Conservation (phyloP, 2,113 vertebrate genomes). For the Lepidothrix coronata region DNA sequence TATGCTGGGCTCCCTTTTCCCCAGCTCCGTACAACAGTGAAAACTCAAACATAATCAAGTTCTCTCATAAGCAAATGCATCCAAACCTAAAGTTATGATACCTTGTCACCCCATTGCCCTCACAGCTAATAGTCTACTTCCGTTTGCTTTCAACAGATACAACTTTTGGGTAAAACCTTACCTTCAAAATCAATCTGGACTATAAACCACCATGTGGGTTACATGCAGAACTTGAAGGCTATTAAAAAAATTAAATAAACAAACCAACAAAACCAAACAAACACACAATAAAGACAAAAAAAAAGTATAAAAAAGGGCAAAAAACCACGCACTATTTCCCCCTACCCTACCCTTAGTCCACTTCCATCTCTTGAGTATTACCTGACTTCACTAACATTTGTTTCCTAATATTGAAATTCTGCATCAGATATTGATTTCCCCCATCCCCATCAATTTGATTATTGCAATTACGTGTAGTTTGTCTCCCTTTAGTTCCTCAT, state of each 20-base stretch:
- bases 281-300: background rate
- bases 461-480: slow-evolving; percentile 34
- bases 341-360: too few relatives aligned
- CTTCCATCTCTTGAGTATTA: background rate
- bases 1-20: background rate
- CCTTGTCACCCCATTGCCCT: background rate
- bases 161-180: background rate
- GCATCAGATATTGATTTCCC: slow-evolving; percentile 28
- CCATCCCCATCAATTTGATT: slow-evolving; percentile 12
- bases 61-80: background rate
- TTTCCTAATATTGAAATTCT: slow-evolving; percentile 51
- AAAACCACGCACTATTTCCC: rapidly evolving
- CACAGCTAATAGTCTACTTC: background rate
- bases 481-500: slow-evolving; percentile 24
- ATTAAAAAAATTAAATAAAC: background rate
- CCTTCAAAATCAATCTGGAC: background rate
- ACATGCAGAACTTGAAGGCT: background rate
- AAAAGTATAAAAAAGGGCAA: rapidly evolving
- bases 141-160: background rate
- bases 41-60: background rate
- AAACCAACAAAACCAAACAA: background rate
- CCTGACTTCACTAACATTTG: slow-evolving; percentile 1
- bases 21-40: background rate
- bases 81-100: background rate
- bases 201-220: background rate